A percentile compares a stretch with the other conserved stretches of the same genome.
phyloP scores from a whole-genome alignment of 2,888 invertebrate genomes.

The Melangyna quadrimaculata region DNA sequence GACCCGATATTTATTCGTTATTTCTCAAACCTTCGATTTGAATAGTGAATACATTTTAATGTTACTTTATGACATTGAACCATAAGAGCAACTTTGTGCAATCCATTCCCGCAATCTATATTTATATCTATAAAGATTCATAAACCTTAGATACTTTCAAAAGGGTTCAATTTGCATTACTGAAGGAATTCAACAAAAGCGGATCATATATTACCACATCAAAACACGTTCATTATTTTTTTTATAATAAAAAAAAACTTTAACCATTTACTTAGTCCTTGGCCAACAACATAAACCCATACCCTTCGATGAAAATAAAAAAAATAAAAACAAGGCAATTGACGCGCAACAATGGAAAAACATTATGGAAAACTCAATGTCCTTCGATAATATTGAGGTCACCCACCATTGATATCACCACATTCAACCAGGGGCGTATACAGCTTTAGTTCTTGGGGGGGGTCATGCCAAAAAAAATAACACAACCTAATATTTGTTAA shows the following conservation, averaged over 20 bases:
- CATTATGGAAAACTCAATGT: slow-evolving; percentile 50
- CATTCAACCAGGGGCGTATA: too few relatives aligned
- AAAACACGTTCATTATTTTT: slow-evolving; percentile 34
- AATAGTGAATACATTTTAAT: too few relatives aligned
- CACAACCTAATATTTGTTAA: too few relatives aligned
- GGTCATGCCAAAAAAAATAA: too few relatives aligned
- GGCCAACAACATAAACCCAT: slow-evolving; percentile 18
- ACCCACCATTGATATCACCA: slow-evolving; percentile 38
- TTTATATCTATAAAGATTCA: too few relatives aligned
- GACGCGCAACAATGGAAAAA: slow-evolving; percentile 48
- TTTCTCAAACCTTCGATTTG: too few relatives aligned
- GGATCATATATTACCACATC: not conserved
- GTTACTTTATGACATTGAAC: too few relatives aligned
- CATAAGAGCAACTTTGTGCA: too few relatives aligned
- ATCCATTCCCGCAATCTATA: too few relatives aligned
- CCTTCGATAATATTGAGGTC: slow-evolving; percentile 59
- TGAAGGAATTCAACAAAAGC: not conserved
- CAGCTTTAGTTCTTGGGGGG: too few relatives aligned
- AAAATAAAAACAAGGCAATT: slow-evolving; percentile 60
- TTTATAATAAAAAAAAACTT: slow-evolving; percentile 15
- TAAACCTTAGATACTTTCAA: not conserved
- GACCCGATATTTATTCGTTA: too few relatives aligned
- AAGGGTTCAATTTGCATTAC: slow-evolving; percentile 21
- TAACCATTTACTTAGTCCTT: slow-evolving; percentile 45
- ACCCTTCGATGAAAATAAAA: not conserved